Evolutionary conservation across 2,797 vertebrate genomes (phyloP), one percentile per base, ranked within the genome.

Genomic region (Tiaroga cobitis): DNA sequence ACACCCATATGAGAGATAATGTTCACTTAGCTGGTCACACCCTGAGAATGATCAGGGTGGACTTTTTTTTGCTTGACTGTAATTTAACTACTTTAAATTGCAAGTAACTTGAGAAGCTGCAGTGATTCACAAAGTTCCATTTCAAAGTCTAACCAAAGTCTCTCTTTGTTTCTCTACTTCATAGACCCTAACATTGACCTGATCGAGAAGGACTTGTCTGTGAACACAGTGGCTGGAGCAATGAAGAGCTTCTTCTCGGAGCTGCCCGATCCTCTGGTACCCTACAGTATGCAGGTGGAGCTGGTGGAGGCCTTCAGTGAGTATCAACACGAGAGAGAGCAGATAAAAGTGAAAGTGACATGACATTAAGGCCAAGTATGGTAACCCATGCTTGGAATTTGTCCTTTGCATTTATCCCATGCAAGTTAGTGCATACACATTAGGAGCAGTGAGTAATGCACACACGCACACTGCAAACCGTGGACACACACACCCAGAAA

Each of bases 171-270:
- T 19, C 29, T 72, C 49, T 59, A 56, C 77, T 15, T 2, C 3
- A 32, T 63, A 95, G 97, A 99, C 85, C 94, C 96, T 82, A 96
- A 88, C 90, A 92, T 98, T 90, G 97, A 98, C 92, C 92, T 99
- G 92, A 95, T 96, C 0, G 97, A 98, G 92, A 99, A 98, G 88
- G 97, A 99, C 92, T 97, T 97, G 87, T 97, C 97, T 0, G 96
- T 99, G 80, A 97, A 98, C 92, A 96, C 97, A 0, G 97, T 99
- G 83, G 97, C 97, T 0, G 97, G 97, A 1, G 97, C 97, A 90
- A 97, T 98, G 97, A 99, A 98, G 91, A 98, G 97, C 87, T 98
- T 98, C 90, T 99, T 99, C 95, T 98, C 97, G 0, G 97, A 99
- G 89, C 93, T 98, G 5, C 97, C 97, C 0, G 97, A 98, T 26